Conservation (phyloP, 53 echinoderm and acorn worm genomes). For the Glandiceps talaboti region DNA sequence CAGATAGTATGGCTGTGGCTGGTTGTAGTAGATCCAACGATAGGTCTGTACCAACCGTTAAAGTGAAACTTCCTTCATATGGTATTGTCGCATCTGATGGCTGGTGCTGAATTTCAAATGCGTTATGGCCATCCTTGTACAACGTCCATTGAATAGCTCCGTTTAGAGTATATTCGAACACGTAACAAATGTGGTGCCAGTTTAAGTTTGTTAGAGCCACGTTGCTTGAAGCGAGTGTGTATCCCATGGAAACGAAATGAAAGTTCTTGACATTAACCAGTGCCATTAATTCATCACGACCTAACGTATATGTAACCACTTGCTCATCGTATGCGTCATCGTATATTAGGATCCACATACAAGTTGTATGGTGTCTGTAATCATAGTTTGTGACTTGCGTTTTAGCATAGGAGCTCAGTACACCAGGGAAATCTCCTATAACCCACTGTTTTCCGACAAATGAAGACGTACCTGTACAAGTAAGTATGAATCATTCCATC, state of each 20-base stretch:
- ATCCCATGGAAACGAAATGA: not conserved
- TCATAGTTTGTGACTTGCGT: no score
- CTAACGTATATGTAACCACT: not conserved
- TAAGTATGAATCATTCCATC: not conserved
- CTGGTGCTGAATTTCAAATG: no score
- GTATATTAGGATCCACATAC: not conserved
- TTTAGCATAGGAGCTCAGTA: not conserved
- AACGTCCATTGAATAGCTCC: not conserved
- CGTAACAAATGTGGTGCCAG: not conserved
- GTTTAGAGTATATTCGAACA: not conserved
- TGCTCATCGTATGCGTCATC: not conserved
- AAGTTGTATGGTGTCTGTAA: not conserved
- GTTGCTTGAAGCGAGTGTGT: not conserved
- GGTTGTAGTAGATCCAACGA: not conserved
- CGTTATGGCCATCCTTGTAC: not conserved
- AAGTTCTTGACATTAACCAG: not conserved
- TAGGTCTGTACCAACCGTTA: not conserved
- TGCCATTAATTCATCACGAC: no score
- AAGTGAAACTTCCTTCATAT: not conserved
- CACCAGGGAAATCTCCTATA: not conserved
- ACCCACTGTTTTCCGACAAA: not conserved
- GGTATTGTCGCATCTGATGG: not conserved
- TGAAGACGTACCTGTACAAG: not conserved
- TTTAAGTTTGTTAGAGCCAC: not conserved
- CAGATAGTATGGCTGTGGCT: no score